Evolutionary conservation across 2,888 invertebrate genomes (phyloP).

Genomic region (Noctua fimbriata): DNA sequence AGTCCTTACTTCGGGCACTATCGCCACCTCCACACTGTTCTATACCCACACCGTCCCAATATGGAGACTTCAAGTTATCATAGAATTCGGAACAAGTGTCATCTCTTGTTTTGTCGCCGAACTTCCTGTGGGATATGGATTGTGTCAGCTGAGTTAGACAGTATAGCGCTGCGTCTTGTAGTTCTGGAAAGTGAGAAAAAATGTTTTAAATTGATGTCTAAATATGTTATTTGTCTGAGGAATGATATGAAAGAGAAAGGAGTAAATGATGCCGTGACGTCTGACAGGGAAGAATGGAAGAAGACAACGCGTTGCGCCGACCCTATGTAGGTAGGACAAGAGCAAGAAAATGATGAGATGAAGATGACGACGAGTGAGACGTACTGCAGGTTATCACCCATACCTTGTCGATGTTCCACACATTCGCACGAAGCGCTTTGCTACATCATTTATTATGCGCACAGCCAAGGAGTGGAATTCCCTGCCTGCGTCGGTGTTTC

Average conservation of each 20-base stretch:
- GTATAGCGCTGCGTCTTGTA: conserved; percentile 80
- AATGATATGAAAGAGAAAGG: not conserved
- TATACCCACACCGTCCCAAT: conserved; percentile 44
- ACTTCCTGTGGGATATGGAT: conserved; percentile 74
- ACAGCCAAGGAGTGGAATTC: too few relatives aligned
- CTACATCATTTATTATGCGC: too few relatives aligned
- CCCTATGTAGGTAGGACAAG: not conserved
- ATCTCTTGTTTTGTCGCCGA: conserved; percentile 74
- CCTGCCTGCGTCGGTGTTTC: too few relatives aligned
- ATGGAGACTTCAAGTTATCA: conserved; percentile 78
- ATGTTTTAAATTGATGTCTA: not conserved
- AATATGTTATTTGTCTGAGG: not conserved
- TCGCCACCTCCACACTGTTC: conserved; percentile 71
- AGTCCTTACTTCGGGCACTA: conserved; percentile 71
- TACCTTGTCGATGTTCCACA: too few relatives aligned
- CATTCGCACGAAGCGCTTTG: too few relatives aligned
- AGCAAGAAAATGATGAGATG: not conserved
- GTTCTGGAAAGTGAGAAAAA: conserved; percentile 74
- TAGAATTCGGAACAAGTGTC: conserved; percentile 74
- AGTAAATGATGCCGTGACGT: not conserved
- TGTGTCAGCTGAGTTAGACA: conserved; percentile 80
- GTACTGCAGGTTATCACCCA: too few relatives aligned
- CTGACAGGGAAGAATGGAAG: not conserved
- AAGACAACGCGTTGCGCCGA: not conserved
- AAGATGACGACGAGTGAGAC: too few relatives aligned